Base-by-base conservation (phyloP, 2,888 invertebrate species). In the Heliconius sara region DNA sequence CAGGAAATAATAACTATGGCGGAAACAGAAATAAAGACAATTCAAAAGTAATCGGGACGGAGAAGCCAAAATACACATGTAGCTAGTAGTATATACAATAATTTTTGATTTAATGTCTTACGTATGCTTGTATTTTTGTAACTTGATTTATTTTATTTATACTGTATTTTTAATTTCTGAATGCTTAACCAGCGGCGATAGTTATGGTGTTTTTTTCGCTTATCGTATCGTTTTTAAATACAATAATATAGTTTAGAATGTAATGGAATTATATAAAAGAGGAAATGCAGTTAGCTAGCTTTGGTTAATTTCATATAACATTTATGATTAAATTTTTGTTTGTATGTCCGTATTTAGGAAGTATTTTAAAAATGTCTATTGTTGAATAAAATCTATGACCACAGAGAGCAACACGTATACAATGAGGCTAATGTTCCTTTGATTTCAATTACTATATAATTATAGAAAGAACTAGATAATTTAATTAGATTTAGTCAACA, bases 1-100 rank as follows among this genome's bases (percentile, higher is more conserved):
- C 82, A 80, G 80, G 78, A 81, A 83, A 81, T 82, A 83, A 83
- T 81, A 82, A 82, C 80, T 82, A 83, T 72, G 47, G 80, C 57
- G 74, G 78, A 73, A 79, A 70, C 77, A 77, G 76, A 79, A 80
- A 81, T 81, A 79, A 78, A 82, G 78, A 82, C 74, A 60, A 75
- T 72, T 81, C 73, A 70, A 77, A 79, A 77, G 78, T 68, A 79
- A 79, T 76, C 71, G 77, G 70, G 65, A 72, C 71, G 30, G 74
- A 73, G 67, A 68, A 22, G 73, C 68, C 66, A 77, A 63, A 68
- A 70, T 47, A 65, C 60, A 66, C 52, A 72, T 47, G 25, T 65
- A 25, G 75, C 43, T 75, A 52, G 0, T 7, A 47, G 16, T 47
- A 39, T 65, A 75, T 65, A 65, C n/a, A 16, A 73, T 73, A 34